phyloP scores from a whole-genome alignment of 2,797 vertebrate genomes.

The Pyrrhura leucotis region DNA sequence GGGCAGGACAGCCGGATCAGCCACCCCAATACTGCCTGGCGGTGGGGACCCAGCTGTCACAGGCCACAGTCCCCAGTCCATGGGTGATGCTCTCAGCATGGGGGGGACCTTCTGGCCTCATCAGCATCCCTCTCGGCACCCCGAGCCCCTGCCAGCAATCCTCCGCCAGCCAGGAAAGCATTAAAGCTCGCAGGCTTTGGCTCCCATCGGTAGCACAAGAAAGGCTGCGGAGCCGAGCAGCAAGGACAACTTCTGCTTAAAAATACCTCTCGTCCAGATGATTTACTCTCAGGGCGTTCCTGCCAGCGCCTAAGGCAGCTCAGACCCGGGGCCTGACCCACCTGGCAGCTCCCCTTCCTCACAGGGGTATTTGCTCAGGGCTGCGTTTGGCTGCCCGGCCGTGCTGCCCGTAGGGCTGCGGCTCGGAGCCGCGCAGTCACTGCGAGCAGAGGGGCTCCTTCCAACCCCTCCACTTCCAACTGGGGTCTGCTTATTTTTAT shows the following conservation, averaged over 20 bases:
- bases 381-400: fast-evolving
- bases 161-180: not conserved
- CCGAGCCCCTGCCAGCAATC: not conserved
- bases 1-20: constrained; percentile 26
- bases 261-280: not conserved
- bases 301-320: not conserved
- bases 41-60: not conserved
- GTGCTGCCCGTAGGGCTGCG: fast-evolving
- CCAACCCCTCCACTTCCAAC: not conserved
- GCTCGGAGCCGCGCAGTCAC: fast-evolving
- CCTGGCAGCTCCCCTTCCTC: not conserved
- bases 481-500: not conserved
- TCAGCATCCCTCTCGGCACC: fast-evolving
- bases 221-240: not conserved
- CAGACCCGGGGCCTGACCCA: not conserved
- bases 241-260: constrained; percentile 29
- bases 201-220: not conserved
- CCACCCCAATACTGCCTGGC: not conserved
- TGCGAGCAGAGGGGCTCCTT: not conserved
- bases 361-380: not conserved
- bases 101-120: fast-evolving
- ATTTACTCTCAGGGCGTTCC: not conserved
- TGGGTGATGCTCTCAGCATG: fast-evolving
- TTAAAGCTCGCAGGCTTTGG: not conserved
- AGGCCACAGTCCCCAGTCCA: not conserved